Conservation (phyloP, 2,888 invertebrate genomes). For the Oscheius sp. region DNA sequence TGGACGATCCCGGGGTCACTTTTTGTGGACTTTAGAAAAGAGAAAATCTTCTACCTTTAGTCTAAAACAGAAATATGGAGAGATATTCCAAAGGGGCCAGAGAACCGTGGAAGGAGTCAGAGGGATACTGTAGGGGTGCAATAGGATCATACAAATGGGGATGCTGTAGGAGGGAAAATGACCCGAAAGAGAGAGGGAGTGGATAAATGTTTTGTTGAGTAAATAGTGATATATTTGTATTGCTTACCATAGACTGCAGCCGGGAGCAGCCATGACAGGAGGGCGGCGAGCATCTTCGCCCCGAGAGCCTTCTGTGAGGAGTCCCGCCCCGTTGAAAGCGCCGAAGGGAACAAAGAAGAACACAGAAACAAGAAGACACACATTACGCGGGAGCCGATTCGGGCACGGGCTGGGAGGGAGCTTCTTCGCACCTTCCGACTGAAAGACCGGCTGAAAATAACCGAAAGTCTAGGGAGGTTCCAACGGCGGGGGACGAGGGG, state of each 20-base stretch:
- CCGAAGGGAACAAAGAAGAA: constrained; percentile 30
- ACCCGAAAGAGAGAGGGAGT: background rate
- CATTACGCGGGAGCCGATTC: constrained; percentile 20
- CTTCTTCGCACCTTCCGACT: constrained; percentile 27
- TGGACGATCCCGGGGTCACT: too few species aligned
- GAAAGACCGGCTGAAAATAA: constrained; percentile 15
- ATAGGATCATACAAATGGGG: too few species aligned
- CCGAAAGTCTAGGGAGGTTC: background rate
- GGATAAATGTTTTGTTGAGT: too few species aligned
- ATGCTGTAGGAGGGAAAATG: background rate
- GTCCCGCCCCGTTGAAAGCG: constrained; percentile 23
- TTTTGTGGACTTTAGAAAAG: too few species aligned
- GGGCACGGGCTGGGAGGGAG: too few species aligned
- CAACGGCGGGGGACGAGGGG: too few species aligned
- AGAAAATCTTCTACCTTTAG: too few species aligned
- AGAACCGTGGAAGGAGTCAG: background rate
- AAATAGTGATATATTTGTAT: background rate
- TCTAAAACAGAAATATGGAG: too few species aligned
- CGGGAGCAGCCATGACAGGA: constrained; percentile 29
- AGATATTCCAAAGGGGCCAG: too few species aligned
- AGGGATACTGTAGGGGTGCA: background rate
- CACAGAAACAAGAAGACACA: constrained; percentile 34
- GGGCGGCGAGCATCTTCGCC: constrained; percentile 28
- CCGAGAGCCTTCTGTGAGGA: constrained; percentile 22
- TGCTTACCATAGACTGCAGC: constrained; percentile 26